Conservation (phyloP, 2,797 vertebrate genomes). For the Enteromius treurensis region DNA sequence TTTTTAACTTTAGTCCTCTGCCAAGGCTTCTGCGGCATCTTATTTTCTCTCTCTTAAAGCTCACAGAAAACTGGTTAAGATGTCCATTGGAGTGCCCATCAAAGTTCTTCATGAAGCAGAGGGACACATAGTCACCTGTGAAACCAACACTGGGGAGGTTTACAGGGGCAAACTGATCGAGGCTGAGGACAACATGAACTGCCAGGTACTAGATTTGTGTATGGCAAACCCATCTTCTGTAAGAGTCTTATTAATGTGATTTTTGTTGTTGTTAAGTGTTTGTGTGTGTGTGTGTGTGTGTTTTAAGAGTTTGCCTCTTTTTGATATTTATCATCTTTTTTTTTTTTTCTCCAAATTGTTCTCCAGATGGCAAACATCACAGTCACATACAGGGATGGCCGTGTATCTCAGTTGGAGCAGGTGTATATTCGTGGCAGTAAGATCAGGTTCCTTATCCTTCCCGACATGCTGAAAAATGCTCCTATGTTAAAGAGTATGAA, state of each 20-base stretch:
- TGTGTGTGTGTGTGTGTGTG: neutral
- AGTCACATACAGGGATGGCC: constrained; percentile 93
- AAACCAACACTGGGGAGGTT: constrained; percentile 96
- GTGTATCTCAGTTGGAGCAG: constrained; percentile 95
- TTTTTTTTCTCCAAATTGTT: neutral
- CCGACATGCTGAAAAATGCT: constrained; percentile 98
- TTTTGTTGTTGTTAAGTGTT: neutral
- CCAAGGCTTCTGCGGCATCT: neutral
- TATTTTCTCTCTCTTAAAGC: neutral
- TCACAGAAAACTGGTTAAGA: constrained; percentile 62
- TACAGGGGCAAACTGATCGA: constrained; percentile 97
- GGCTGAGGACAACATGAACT: constrained; percentile 99
- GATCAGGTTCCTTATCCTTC: constrained; percentile 95
- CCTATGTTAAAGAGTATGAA: constrained; percentile 99
- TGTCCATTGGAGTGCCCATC: constrained; percentile 97
- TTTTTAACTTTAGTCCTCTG: neutral
- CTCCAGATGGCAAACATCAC: constrained; percentile 98
- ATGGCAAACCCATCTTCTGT: neutral
- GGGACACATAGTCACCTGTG: constrained; percentile 97
- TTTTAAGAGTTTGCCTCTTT: neutral
- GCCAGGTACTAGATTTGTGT: constrained; percentile 81
- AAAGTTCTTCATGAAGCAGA: constrained; percentile 98
- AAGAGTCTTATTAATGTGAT: neutral
- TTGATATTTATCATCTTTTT: neutral
- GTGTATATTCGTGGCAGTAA: constrained; percentile 99